phyloP scores from a whole-genome alignment of 1,140 invertebrate genomes.

The Oncopeltus fasciatus region DNA sequence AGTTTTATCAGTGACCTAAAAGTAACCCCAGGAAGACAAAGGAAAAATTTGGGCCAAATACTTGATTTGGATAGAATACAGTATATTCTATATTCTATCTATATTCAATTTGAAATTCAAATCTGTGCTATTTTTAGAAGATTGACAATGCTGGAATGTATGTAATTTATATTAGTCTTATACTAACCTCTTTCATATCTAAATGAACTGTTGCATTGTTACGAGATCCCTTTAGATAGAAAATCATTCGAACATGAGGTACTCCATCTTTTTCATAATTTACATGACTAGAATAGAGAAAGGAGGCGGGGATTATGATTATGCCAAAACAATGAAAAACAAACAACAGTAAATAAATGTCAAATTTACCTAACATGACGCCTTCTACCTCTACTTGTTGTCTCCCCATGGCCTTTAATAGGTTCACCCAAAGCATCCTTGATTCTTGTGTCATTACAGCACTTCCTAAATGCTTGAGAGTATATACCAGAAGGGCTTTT shows the following conservation, averaged over 20 bases:
- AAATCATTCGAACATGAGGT: constrained; percentile 71
- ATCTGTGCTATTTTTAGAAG: too few species aligned
- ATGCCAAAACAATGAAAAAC: not conserved
- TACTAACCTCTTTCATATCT: constrained; percentile 65
- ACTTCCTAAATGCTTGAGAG: constrained; percentile 56
- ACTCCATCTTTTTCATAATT: constrained; percentile 58
- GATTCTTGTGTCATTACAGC: constrained; percentile 50
- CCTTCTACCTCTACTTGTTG: constrained; percentile 57
- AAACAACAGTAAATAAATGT: not conserved
- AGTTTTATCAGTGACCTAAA: too few species aligned
- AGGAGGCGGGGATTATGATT: not conserved
- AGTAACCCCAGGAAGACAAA: too few species aligned
- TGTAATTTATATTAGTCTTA: not conserved
- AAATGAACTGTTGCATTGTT: constrained; percentile 68
- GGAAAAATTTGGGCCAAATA: too few species aligned
- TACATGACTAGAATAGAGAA: constrained; percentile 46
- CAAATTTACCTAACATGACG: constrained; percentile 40
- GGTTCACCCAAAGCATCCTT: constrained; percentile 64
- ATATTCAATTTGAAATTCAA: not conserved
- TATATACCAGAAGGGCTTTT: constrained; percentile 76
- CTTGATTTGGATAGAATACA: too few species aligned
- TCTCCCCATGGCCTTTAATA: constrained; percentile 78
- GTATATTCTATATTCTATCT: too few species aligned
- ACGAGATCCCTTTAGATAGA: constrained; percentile 70
- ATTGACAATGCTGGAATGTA: not conserved